These are phyloP conservation scores for Littorina saxatilis DNA, from an alignment of 1,140 invertebrate species.

Conservation along the genomic window DNA sequence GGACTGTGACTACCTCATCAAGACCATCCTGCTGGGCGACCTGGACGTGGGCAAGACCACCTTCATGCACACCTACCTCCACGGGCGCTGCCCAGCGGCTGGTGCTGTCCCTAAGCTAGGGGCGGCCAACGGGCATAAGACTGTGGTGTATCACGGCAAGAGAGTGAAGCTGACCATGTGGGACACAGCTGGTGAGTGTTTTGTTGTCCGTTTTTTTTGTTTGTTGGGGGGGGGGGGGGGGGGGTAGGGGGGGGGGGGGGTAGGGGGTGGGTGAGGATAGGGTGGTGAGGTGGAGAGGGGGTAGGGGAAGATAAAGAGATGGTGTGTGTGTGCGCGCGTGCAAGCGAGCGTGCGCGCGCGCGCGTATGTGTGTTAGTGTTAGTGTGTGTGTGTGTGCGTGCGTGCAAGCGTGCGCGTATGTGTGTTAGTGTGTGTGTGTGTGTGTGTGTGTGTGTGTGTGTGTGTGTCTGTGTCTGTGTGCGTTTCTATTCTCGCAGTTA, in stretches of 20 bases:
- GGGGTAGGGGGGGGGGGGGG: neutral
- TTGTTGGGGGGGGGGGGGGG: neutral
- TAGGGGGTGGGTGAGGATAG: neutral
- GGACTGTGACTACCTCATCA: slow-evolving; percentile 48
- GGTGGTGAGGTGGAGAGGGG: too few relatives aligned
- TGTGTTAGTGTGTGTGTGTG: neutral
- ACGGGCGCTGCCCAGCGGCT: neutral
- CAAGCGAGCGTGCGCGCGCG: too few relatives aligned
- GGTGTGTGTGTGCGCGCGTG: too few relatives aligned
- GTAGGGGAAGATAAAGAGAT: too few relatives aligned
- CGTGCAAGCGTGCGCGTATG: neutral
- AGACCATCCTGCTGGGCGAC: slow-evolving; percentile 56
- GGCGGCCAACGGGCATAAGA: slow-evolving; percentile 33
- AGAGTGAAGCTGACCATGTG: slow-evolving; percentile 44
- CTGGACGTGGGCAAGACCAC: slow-evolving; percentile 58
- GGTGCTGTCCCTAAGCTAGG: neutral
- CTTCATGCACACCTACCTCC: slow-evolving; percentile 40
- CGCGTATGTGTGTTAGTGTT: too few relatives aligned
- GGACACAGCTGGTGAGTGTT: slow-evolving; percentile 55
- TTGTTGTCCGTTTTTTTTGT: neutral
- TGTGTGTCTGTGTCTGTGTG: too few relatives aligned
- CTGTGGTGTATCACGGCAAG: slow-evolving; percentile 32
- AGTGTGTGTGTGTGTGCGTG: neutral
- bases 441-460: slow-evolving; percentile 12
- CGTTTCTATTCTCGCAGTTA: too few relatives aligned